phyloP scores from a whole-genome alignment of 1,140 invertebrate species.

The Drosophila kepulauana region DNA sequence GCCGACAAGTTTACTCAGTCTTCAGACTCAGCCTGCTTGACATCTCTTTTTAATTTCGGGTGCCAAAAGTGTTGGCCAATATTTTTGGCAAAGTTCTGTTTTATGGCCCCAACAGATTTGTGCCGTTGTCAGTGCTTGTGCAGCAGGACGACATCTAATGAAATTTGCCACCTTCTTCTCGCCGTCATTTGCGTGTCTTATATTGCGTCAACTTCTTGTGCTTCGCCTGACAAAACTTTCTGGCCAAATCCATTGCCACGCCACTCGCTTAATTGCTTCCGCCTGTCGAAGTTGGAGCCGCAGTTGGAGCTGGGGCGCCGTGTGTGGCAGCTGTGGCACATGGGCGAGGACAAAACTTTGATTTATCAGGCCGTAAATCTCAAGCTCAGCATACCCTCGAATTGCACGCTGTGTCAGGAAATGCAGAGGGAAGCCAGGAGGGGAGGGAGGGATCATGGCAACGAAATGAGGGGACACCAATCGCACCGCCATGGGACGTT shows the following conservation, averaged over 20 bases:
- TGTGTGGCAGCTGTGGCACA: slow-evolving; percentile 44
- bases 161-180: slow-evolving; percentile 70
- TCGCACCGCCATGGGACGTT: slow-evolving; percentile 21
- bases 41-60: slow-evolving; percentile 62
- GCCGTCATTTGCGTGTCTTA: slow-evolving; percentile 13
- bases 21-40: neutral
- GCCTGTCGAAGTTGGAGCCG: slow-evolving; percentile 3
- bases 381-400: slow-evolving; percentile 25
- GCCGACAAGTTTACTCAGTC: neutral
- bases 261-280: slow-evolving; percentile 68
- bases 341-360: slow-evolving; percentile 46
- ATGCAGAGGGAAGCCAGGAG: neutral
- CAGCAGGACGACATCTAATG: slow-evolving; percentile 59
- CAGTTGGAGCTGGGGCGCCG: slow-evolving; percentile 1
- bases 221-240: slow-evolving; percentile 44
- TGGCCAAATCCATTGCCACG: slow-evolving; percentile 35
- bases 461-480: neutral
- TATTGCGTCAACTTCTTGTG: slow-evolving; percentile 46
- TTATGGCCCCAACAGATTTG: slow-evolving; percentile 72
- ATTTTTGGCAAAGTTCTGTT: slow-evolving; percentile 67
- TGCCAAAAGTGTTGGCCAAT: slow-evolving; percentile 64
- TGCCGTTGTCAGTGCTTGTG: slow-evolving; percentile 27
- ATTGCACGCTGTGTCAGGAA: slow-evolving; percentile 49
- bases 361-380: slow-evolving; percentile 65
- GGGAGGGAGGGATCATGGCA: neutral